Conservation (phyloP, 2,797 vertebrate genomes). For the Bovichtus diacanthus region DNA sequence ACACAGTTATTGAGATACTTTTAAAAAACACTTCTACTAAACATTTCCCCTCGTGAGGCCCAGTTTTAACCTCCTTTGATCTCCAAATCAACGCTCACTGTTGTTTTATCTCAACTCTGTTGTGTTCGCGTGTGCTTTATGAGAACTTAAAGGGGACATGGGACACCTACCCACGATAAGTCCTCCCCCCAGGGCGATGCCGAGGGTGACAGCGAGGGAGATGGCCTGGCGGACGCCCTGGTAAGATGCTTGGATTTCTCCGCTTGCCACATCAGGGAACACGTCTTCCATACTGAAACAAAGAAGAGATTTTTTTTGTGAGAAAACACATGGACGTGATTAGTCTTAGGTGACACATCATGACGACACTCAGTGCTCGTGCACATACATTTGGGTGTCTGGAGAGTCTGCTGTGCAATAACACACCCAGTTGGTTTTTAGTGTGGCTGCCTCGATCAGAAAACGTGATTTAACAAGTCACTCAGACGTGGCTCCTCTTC, state of each 20-base stretch:
- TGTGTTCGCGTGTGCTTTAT: neutral
- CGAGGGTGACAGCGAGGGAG: conserved; percentile 87
- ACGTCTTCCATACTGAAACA: conserved; percentile 82
- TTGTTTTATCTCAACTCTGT: neutral
- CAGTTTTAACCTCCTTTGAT: neutral
- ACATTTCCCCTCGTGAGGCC: neutral
- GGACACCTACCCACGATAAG: conserved; percentile 86
- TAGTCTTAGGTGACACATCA: no score
- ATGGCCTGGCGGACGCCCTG: conserved; percentile 86
- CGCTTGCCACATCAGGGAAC: conserved; percentile 80
- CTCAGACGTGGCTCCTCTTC: no score
- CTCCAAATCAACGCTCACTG: neutral
- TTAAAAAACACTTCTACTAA: neutral
- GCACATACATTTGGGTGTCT: no score
- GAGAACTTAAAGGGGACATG: neutral
- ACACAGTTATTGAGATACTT: neutral
- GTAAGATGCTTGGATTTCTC: accelerated
- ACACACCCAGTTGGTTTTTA: no score
- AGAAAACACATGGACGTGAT: no score
- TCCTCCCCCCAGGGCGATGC: conserved; percentile 87
- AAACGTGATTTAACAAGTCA: no score
- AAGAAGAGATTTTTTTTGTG: neutral
- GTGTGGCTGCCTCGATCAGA: no score
- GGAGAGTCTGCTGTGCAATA: no score
- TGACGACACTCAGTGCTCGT: no score